Evolutionary conservation across 2,888 invertebrate species (phyloP).

Genomic region (Tipula unca): DNA sequence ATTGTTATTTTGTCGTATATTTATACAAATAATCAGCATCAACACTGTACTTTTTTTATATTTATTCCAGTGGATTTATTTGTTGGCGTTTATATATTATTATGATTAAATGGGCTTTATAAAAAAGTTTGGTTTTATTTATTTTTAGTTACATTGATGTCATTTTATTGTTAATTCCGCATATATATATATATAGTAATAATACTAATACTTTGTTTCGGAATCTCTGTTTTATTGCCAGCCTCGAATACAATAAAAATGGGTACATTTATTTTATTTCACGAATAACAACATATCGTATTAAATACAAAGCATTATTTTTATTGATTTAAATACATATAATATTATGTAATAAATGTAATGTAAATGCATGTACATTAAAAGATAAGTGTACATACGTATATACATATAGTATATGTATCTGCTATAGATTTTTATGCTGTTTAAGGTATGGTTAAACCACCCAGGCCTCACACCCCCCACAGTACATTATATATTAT

Average conservation of each 20-base stretch:
- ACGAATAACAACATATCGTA: background rate
- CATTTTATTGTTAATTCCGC: background rate
- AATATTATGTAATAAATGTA: background rate
- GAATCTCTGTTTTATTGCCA: conserved; percentile 8
- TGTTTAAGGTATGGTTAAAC: background rate
- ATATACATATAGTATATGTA: no score
- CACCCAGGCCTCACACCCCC: background rate
- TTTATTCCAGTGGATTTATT: background rate
- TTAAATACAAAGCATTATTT: background rate
- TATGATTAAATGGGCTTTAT: conserved; percentile 14
- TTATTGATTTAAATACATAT: background rate
- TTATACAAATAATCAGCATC: background rate
- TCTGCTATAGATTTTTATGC: no score
- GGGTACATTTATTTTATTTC: background rate
- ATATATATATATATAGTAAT: background rate
- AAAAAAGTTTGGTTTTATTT: background rate
- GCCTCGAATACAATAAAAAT: background rate
- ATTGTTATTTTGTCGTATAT: background rate
- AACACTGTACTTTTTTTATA: background rate
- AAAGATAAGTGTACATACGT: background rate
- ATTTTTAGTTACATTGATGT: conserved; percentile 14
- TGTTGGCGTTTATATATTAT: background rate
- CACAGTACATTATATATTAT: background rate
- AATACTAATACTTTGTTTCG: background rate
- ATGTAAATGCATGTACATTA: background rate